A percentile compares a stretch with the other conserved stretches of the same genome.
phyloP scores from a whole-genome alignment of 92 coral and sea anemone genomes.

The Phenganax marumi region DNA sequence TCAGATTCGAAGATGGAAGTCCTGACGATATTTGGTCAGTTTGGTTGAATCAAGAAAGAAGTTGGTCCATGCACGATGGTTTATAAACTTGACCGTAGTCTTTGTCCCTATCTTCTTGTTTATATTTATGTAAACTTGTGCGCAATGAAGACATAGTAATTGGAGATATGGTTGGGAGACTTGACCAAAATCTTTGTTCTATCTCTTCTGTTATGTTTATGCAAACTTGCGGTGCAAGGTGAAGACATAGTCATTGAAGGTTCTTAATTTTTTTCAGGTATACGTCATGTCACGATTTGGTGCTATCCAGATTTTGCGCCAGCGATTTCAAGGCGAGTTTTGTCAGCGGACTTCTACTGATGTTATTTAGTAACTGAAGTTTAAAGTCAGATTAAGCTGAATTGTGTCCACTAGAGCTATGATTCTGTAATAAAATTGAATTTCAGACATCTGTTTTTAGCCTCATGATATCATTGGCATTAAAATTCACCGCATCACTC shows the following conservation, averaged over 20 bases:
- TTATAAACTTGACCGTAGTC: too few relatives aligned
- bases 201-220: too few relatives aligned
- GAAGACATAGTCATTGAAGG: too few relatives aligned
- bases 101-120: too few relatives aligned
- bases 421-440: not conserved
- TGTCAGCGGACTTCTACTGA: not conserved
- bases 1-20: slow-evolving; percentile 91
- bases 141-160: too few relatives aligned
- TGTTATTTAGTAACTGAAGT: too few relatives aligned
- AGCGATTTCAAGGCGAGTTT: slow-evolving; percentile 76
- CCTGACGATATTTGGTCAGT: slow-evolving; percentile 77
- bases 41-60: not conserved
- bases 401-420: not conserved
- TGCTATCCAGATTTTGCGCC: slow-evolving; percentile 89
- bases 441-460: slow-evolving; percentile 30
- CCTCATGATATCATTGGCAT: slow-evolving; percentile 77
- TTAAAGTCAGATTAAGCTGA: not conserved
- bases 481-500: slow-evolving; percentile 81
- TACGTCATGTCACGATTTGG: slow-evolving; percentile 88
- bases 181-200: too few relatives aligned
- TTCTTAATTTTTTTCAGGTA: slow-evolving; percentile 57
- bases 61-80: not conserved
- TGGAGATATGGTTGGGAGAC: too few relatives aligned
- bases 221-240: not conserved
- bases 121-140: too few relatives aligned